phyloP scores from a whole-genome alignment of 2,797 vertebrate genomes.

The Gymnothorax javanicus region DNA sequence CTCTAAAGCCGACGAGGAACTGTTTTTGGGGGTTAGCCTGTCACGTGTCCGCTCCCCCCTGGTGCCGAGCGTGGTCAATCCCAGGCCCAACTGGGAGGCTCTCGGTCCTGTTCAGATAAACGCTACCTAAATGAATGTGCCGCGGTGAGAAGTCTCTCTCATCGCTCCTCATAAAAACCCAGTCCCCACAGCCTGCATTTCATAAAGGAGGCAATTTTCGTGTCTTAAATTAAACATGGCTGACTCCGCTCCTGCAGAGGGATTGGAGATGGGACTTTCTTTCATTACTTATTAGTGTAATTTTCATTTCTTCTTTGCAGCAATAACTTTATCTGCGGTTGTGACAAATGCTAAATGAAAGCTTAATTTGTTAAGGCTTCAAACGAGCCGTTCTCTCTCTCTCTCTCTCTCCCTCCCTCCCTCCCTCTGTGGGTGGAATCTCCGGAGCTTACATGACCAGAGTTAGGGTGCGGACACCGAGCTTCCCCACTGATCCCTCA shows the following conservation, averaged over 20 bases:
- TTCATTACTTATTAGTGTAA: slow-evolving; percentile 32
- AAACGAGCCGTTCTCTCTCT: background rate
- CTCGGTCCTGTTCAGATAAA: slow-evolving; percentile 2
- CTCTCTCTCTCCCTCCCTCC: no score
- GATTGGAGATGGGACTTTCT: slow-evolving; percentile 16
- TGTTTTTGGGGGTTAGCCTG: background rate
- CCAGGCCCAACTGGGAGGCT: background rate
- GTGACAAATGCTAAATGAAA: slow-evolving; percentile 22
- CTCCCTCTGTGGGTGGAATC: background rate
- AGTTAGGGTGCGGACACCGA: background rate
- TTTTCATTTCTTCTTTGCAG: slow-evolving; percentile 27
- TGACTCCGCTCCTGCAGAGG: slow-evolving; percentile 18
- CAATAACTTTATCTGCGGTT: slow-evolving; percentile 25
- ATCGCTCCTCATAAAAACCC: background rate
- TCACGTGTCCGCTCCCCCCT: background rate
- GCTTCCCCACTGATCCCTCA: background rate
- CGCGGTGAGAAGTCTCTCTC: background rate
- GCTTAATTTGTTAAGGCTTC: slow-evolving; percentile 5
- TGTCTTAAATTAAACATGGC: slow-evolving; percentile 28
- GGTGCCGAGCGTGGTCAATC: background rate
- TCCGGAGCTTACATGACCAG: background rate
- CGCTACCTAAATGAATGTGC: background rate
- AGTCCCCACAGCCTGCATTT: slow-evolving; percentile 5
- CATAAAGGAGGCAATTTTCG: slow-evolving; percentile 33
- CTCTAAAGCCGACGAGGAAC: background rate